Conservation (phyloP, 2,797 vertebrate genomes). For the Periparus ater region DNA sequence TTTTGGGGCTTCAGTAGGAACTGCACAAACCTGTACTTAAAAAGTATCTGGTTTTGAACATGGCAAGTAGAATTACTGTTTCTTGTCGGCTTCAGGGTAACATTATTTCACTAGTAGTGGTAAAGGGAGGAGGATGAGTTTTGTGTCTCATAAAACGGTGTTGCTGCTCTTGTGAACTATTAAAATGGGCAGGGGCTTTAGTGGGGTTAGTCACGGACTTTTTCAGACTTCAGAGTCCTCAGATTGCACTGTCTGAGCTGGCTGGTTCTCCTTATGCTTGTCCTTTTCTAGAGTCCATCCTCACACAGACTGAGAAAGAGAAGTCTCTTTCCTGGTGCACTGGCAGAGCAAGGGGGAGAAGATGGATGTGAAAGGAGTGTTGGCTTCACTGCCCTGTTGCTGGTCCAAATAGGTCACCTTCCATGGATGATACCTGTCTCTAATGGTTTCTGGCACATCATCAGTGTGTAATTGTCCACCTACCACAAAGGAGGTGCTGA, state of each 20-base stretch:
- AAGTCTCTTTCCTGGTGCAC: background rate
- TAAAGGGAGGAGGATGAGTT: background rate
- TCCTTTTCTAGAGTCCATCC: background rate
- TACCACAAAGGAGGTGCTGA: background rate
- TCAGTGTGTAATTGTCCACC: background rate
- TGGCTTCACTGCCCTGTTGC: background rate
- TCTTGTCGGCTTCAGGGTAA: background rate
- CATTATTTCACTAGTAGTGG: background rate
- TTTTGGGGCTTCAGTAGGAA: background rate
- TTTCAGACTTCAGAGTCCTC: background rate
- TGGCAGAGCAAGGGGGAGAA: background rate
- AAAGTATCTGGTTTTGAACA: background rate
- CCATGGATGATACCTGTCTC: rapidly evolving
- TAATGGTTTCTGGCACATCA: background rate
- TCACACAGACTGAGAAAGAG: background rate
- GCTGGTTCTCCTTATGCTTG: background rate
- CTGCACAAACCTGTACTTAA: background rate
- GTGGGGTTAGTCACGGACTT: background rate
- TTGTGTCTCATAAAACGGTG: background rate
- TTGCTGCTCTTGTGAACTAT: background rate
- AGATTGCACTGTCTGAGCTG: background rate
- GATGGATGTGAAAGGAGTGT: background rate
- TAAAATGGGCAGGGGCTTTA: background rate
- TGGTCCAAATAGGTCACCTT: background rate
- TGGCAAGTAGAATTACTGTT: background rate